Conservation (phyloP, 2,888 invertebrate genomes). For the Rhogogaster chlorosoma region DNA sequence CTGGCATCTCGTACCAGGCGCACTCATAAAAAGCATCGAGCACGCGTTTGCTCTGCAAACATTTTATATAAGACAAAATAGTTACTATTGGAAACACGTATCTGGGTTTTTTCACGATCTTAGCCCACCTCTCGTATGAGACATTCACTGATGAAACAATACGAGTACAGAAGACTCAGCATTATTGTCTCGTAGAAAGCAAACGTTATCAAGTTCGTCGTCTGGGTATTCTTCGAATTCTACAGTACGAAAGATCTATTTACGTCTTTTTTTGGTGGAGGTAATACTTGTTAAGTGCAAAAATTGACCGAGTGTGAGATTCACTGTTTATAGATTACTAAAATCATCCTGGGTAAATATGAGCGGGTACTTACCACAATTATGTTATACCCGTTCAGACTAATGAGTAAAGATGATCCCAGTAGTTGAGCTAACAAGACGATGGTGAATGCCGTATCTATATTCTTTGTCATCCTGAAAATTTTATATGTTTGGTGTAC, state of each 20-base stretch:
- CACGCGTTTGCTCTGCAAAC: slow-evolving; percentile 78
- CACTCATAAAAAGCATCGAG: slow-evolving; percentile 79
- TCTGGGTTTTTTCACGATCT: neutral
- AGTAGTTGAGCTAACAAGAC: slow-evolving; percentile 52
- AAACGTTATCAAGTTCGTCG: slow-evolving; percentile 51
- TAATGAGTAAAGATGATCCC: slow-evolving; percentile 50
- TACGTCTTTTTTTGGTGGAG: neutral
- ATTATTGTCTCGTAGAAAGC: slow-evolving; percentile 54
- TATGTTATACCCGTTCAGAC: slow-evolving; percentile 50
- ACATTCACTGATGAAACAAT: slow-evolving; percentile 63
- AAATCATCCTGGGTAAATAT: neutral
- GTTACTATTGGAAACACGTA: neutral
- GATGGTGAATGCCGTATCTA: slow-evolving; percentile 52
- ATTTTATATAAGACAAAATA: slow-evolving; percentile 66
- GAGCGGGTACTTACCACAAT: slow-evolving; percentile 22
- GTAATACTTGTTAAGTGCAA: neutral
- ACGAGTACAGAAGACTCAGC: slow-evolving; percentile 58
- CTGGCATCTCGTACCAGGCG: slow-evolving; percentile 80
- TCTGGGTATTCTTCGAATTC: neutral
- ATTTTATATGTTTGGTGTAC: neutral
- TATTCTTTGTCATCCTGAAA: slow-evolving; percentile 53
- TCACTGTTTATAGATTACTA: neutral
- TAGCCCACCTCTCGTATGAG: slow-evolving; percentile 25
- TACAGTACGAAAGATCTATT: neutral
- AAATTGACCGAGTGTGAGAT: neutral